Conservation (phyloP, 2,888 invertebrate genomes). For the Neuroscelio doddi region DNA sequence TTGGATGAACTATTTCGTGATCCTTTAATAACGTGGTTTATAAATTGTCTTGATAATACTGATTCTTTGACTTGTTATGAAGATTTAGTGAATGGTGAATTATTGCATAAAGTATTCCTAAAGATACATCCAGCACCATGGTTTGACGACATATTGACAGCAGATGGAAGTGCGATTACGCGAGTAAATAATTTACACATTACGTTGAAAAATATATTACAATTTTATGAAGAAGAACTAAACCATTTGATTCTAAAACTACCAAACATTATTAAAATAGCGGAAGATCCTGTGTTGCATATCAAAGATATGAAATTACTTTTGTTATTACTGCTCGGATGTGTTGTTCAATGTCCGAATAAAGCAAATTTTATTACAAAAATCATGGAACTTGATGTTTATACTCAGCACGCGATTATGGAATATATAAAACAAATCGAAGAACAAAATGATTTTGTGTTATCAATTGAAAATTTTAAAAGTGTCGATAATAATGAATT, state of each 20-base stretch:
- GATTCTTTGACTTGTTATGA: neutral
- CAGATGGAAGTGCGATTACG: neutral
- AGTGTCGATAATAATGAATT: neutral
- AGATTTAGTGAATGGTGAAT: neutral
- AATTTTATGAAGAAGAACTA: slow-evolving; percentile 76
- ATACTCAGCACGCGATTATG: slow-evolving; percentile 91
- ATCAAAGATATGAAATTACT: slow-evolving; percentile 85
- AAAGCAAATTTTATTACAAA: slow-evolving; percentile 90
- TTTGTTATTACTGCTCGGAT: slow-evolving; percentile 87
- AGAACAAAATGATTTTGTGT: neutral
- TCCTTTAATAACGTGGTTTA: neutral
- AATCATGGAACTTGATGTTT: slow-evolving; percentile 87
- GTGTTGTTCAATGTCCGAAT: slow-evolving; percentile 94
- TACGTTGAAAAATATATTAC: neutral
- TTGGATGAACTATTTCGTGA: neutral
- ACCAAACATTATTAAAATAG: slow-evolving; percentile 83
- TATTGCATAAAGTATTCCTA: neutral
- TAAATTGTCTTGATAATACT: neutral
- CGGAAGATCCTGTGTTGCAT: slow-evolving; percentile 77
- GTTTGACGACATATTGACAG: neutral
- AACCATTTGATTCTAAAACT: slow-evolving; percentile 86
- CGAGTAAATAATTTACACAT: neutral
- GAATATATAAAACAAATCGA: slow-evolving; percentile 86
- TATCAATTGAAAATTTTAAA: neutral
- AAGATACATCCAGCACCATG: neutral